Percentiles rank a stretch among this genome's conserved stretches.
Evolutionary conservation across 2,888 invertebrate species (phyloP).

Genomic region (Xiphydria camelus): DNA sequence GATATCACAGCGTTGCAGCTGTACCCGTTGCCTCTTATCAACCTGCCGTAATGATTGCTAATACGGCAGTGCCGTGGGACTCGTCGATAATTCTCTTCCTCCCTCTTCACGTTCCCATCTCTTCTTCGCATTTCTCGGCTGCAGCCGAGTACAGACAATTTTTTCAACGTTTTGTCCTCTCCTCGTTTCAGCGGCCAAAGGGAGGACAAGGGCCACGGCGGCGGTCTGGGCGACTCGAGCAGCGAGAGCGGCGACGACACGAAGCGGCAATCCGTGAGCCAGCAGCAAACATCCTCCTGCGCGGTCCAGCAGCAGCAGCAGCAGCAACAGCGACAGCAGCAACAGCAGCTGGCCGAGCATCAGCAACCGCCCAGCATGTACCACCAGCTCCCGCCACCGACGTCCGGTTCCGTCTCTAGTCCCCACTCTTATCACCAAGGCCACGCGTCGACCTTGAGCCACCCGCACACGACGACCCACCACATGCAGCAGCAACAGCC

Average conservation of each 20-base stretch:
- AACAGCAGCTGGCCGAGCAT: conserved; percentile 30
- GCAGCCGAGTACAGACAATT: no score
- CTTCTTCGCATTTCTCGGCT: no score
- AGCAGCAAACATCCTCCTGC: conserved; percentile 18
- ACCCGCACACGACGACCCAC: conserved; percentile 48
- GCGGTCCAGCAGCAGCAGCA: conserved; percentile 20
- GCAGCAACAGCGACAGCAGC: conserved; percentile 39
- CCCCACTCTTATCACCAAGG: conserved; percentile 53
- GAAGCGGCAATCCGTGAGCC: conserved; percentile 41
- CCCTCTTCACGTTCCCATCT: no score
- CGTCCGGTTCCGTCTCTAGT: conserved; percentile 44
- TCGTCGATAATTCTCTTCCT: no score
- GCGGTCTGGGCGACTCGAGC: conserved; percentile 49
- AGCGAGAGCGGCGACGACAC: conserved; percentile 55
- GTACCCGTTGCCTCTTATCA: no score
- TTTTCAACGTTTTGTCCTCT: no score
- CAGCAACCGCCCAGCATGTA: conserved; percentile 34
- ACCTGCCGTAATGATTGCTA: no score
- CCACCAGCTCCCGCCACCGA: conserved; percentile 52
- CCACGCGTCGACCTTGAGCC: conserved; percentile 43
- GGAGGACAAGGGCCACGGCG: conserved; percentile 50
- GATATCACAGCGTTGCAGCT: no score
- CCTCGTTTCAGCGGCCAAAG: conserved; percentile 51
- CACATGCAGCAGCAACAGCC: conserved; percentile 36
- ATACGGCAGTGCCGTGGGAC: no score